Evolutionary conservation across 1,140 invertebrate species (phyloP).

Genomic region (Rhagoletis zephyria): DNA sequence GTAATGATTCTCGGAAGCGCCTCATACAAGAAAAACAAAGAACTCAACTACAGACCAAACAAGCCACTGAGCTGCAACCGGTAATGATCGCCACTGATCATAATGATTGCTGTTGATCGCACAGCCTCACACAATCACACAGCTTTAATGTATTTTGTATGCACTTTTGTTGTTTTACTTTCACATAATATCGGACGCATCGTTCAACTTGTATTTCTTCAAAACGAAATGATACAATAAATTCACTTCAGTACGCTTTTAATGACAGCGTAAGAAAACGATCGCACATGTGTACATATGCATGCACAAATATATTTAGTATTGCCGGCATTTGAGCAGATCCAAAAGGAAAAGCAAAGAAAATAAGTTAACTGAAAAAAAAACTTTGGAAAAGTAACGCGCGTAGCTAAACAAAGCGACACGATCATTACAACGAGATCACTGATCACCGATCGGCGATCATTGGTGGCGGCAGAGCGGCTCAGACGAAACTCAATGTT

Average conservation of each 20-base stretch:
- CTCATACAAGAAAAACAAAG: not conserved
- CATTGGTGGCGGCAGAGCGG: not conserved
- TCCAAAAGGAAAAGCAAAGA: not conserved
- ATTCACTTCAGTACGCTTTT: constrained; percentile 42
- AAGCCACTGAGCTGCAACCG: not conserved
- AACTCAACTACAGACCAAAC: not conserved
- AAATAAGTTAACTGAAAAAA: constrained; percentile 22
- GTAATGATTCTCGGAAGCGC: constrained; percentile 50
- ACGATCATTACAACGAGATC: constrained; percentile 43
- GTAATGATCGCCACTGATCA: constrained; percentile 45
- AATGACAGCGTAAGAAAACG: constrained; percentile 12
- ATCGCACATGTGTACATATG: not conserved
- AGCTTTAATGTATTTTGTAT: not conserved
- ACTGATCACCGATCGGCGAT: constrained; percentile 6
- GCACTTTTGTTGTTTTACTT: not conserved
- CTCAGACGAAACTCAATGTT: not conserved
- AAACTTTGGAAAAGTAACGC: not conserved
- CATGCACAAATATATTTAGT: not conserved
- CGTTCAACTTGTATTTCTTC: not conserved
- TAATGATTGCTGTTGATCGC: constrained; percentile 31
- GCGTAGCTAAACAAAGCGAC: constrained; percentile 15
- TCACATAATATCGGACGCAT: not conserved
- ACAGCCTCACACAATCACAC: not conserved
- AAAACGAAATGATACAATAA: constrained; percentile 39
- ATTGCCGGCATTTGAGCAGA: not conserved